phyloP scores from a whole-genome alignment of 2,797 vertebrate genomes.

The Anabas testudineus region DNA sequence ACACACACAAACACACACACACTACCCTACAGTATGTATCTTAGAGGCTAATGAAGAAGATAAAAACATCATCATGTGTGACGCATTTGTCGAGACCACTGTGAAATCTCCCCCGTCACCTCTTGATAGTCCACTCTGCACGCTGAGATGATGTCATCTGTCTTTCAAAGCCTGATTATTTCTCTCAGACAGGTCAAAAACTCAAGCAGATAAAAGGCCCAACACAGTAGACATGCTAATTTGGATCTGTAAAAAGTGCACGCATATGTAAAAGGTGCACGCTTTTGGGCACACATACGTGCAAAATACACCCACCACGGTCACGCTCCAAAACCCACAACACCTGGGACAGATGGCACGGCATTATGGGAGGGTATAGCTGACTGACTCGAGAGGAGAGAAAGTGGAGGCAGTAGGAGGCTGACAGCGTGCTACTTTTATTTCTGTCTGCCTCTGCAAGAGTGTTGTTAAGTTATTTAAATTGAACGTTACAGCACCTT shows the following conservation, averaged over 20 bases:
- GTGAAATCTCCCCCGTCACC: conserved; percentile 57
- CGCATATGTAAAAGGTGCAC: neutral
- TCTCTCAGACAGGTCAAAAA: conserved; percentile 32
- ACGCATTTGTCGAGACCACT: conserved; percentile 35
- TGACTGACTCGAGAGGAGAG: conserved; percentile 53
- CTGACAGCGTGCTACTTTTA: conserved; percentile 64
- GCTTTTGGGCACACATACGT: neutral
- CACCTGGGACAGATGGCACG: conserved; percentile 77
- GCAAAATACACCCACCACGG: conserved; percentile 28
- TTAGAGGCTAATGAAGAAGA: conserved; percentile 60
- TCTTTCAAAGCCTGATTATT: conserved; percentile 43
- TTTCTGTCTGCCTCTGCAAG: conserved; percentile 49
- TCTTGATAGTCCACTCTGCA: conserved; percentile 23
- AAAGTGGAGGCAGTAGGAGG: conserved; percentile 31
- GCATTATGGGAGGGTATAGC: conserved; percentile 62
- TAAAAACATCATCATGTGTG: conserved; percentile 60
- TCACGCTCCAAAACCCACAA: conserved; percentile 68
- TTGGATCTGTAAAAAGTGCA: conserved; percentile 7
- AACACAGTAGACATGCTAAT: neutral
- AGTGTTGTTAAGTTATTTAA: conserved; percentile 40
- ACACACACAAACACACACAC: conserved; percentile 2
- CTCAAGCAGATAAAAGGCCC: neutral
- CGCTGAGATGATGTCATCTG: conserved; percentile 38
- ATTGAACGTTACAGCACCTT: conserved; percentile 32
- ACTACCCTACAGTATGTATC: conserved; percentile 38